A percentile compares a stretch with the other conserved stretches of the same genome.
Conservation (phyloP, 2,113 vertebrate genomes). For the Castor canadensis region DNA sequence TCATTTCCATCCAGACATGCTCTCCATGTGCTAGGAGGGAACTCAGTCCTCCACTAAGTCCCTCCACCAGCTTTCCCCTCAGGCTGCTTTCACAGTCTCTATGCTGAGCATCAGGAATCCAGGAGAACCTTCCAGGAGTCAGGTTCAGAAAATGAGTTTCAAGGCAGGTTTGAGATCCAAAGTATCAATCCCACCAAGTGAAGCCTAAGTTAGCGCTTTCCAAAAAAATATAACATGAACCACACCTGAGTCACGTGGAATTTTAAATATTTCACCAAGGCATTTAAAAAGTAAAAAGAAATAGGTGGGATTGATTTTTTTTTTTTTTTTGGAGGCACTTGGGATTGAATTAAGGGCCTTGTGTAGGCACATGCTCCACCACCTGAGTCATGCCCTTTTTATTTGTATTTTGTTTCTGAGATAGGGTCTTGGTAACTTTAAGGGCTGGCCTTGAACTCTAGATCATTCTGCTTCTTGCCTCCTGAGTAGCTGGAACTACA, state of each 20-base stretch:
- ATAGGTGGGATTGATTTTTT: neutral
- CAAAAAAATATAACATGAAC: neutral
- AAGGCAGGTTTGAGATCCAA: neutral
- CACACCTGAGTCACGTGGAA: neutral
- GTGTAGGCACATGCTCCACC: too few relatives aligned
- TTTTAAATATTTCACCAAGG: neutral
- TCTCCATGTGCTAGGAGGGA: neutral
- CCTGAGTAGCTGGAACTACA: too few relatives aligned
- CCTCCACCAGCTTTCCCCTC: neutral
- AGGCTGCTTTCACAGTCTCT: neutral
- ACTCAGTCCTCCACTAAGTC: neutral
- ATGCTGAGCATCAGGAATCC: neutral
- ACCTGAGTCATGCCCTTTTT: too few relatives aligned
- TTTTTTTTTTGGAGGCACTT: too few relatives aligned
- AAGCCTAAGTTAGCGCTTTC: neutral
- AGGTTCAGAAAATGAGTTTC: neutral
- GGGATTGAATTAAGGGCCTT: too few relatives aligned
- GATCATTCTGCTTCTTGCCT: too few relatives aligned
- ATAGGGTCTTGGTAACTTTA: too few relatives aligned
- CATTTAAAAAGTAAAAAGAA: neutral
- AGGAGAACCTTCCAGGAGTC: neutral
- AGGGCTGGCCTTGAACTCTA: too few relatives aligned
- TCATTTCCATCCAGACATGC: neutral
- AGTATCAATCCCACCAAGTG: neutral
- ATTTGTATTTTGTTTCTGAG: too few relatives aligned